Evolutionary conservation across 1,140 invertebrate genomes (phyloP).

Genomic region (Leptonema lineaticorne): DNA sequence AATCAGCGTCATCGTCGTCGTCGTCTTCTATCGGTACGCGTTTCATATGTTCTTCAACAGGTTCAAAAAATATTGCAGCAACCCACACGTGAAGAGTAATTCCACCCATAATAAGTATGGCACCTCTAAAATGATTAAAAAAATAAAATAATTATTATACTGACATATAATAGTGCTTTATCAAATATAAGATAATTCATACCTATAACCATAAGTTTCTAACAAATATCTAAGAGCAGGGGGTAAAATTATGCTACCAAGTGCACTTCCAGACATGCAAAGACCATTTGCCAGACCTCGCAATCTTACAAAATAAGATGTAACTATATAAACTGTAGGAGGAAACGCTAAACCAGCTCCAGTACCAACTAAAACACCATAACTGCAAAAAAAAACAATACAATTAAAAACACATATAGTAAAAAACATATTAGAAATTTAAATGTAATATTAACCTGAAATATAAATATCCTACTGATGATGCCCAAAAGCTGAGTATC

Average conservation of each 20-base stretch:
- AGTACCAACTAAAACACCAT: constrained; percentile 76
- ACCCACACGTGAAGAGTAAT: constrained; percentile 81
- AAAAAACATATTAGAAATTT: neutral
- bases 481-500: constrained; percentile 81
- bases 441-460: constrained; percentile 62
- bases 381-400: constrained; percentile 58
- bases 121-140: constrained; percentile 66
- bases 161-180: neutral
- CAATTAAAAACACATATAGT: neutral
- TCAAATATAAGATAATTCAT: constrained; percentile 33
- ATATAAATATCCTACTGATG: constrained; percentile 73
- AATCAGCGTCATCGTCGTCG: constrained; percentile 34
- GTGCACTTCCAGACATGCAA: constrained; percentile 84
- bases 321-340: constrained; percentile 88
- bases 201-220: constrained; percentile 74
- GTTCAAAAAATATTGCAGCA: constrained; percentile 79
- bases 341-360: constrained; percentile 81
- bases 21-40: constrained; percentile 51
- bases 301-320: constrained; percentile 79
- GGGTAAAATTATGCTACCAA: constrained; percentile 79
- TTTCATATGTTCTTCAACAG: constrained; percentile 77
- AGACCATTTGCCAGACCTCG: constrained; percentile 85
- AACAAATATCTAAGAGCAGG: constrained; percentile 71
- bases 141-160: constrained; percentile 36
- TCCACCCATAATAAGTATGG: constrained; percentile 79